These are phyloP conservation scores for Acleris sparsana DNA, from an alignment of 2,888 invertebrate genomes.

Conservation along the genomic window DNA sequence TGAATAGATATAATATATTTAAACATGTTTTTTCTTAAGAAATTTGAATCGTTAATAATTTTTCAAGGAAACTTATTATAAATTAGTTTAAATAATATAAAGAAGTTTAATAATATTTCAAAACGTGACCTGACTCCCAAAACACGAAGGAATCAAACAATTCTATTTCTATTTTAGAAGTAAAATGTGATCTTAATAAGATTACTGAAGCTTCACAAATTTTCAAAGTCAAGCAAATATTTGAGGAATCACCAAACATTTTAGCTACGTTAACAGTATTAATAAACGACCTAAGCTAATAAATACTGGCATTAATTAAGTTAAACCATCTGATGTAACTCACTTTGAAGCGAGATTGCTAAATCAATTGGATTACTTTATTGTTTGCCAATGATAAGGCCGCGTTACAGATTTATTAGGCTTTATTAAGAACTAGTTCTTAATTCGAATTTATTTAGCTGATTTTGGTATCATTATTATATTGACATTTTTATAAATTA, in stretches of 20 bases:
- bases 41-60: too few species aligned
- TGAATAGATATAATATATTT: too few species aligned
- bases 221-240: background rate
- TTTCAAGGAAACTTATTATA: too few species aligned
- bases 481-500: too few species aligned
- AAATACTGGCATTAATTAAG: constrained; percentile 24
- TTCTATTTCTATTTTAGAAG: background rate
- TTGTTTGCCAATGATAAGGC: constrained; percentile 1
- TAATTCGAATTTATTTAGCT: too few species aligned
- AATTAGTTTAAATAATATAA: too few species aligned
- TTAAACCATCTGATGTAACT: constrained; percentile 14
- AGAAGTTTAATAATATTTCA: too few species aligned
- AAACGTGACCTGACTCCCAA: too few species aligned
- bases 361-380: constrained; percentile 13
- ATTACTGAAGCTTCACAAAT: background rate
- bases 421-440: too few species aligned
- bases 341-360: constrained; percentile 16
- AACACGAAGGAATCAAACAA: too few species aligned
- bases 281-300: constrained; percentile 17
- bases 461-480: too few species aligned
- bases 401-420: background rate
- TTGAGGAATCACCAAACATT: background rate
- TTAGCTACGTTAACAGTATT: constrained; percentile 3
- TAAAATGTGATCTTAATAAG: background rate
- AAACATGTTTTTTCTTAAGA: too few species aligned